phyloP scores from a whole-genome alignment of 2,797 vertebrate species.

The Manis javanica region DNA sequence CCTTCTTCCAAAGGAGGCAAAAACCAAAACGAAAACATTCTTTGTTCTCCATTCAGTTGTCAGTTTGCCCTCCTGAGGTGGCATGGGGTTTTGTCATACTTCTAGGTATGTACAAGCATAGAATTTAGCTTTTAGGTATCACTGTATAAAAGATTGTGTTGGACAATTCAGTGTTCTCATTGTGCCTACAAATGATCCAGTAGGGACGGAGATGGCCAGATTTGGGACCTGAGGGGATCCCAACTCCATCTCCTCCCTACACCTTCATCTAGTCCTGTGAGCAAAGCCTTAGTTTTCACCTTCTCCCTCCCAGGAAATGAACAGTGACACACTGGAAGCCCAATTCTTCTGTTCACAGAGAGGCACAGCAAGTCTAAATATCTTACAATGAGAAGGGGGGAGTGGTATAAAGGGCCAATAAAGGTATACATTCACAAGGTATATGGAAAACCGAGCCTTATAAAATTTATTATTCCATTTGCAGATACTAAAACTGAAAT shows the following conservation, averaged over 20 bases:
- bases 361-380: slow-evolving; percentile 11
- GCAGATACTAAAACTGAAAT: background rate
- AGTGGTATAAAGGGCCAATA: background rate
- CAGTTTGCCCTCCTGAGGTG: background rate
- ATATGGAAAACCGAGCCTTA: background rate
- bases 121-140: background rate
- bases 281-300: background rate
- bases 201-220: background rate
- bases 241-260: background rate
- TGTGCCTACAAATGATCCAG: slow-evolving; percentile 1
- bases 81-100: background rate
- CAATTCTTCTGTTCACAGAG: slow-evolving; percentile 44
- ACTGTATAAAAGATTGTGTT: background rate
- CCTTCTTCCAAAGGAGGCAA: slow-evolving; percentile 7
- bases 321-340: background rate
- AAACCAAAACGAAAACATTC: slow-evolving; percentile 28
- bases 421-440: background rate
- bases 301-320: slow-evolving; percentile 5
- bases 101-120: background rate
- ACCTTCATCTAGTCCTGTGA: background rate
- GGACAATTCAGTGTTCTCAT: background rate
- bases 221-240: background rate
- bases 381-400: background rate
- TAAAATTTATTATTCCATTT: background rate
- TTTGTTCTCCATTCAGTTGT: background rate